A percentile compares a stretch with the other conserved stretches of the same genome.
Conservation (phyloP, 2,888 invertebrate species). For the Drosophila birchii region DNA sequence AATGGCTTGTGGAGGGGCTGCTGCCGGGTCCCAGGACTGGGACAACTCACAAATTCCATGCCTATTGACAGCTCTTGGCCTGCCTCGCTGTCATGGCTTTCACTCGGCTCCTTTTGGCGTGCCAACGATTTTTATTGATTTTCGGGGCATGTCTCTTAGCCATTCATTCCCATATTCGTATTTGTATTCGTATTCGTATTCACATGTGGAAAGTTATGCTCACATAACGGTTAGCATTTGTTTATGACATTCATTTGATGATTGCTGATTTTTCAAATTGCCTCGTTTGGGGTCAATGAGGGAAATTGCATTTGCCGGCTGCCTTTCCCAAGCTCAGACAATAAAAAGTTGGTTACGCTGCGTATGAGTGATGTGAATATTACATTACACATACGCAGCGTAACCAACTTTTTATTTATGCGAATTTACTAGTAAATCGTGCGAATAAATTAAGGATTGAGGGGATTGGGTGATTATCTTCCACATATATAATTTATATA, state of each 20-base stretch:
- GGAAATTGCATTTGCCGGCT: conserved; percentile 30
- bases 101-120: conserved; percentile 11
- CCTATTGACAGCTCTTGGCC: conserved; percentile 25
- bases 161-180: conserved; percentile 2
- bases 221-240: conserved; percentile 42
- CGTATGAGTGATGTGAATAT: conserved; percentile 32
- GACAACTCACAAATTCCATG: conserved; percentile 30
- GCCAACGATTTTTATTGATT: conserved; percentile 44
- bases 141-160: conserved; percentile 18
- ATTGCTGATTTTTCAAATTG: conserved; percentile 44
- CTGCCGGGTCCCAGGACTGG: conserved; percentile 6
- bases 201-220: conserved; percentile 40
- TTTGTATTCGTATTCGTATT: conserved; percentile 8
- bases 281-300: conserved; percentile 29
- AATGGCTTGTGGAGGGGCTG: neutral
- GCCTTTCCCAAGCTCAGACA: conserved; percentile 6
- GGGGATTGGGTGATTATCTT: neutral
- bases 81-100: conserved; percentile 7
- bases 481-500: neutral
- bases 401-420: neutral
- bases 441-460: neutral
- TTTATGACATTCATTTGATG: conserved; percentile 51
- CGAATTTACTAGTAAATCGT: conserved; percentile 3
- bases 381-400: neutral
- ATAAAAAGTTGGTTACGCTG: conserved; percentile 4